Base-by-base conservation (phyloP, 2,888 invertebrate species). In the Agrilus biguttatus region DNA sequence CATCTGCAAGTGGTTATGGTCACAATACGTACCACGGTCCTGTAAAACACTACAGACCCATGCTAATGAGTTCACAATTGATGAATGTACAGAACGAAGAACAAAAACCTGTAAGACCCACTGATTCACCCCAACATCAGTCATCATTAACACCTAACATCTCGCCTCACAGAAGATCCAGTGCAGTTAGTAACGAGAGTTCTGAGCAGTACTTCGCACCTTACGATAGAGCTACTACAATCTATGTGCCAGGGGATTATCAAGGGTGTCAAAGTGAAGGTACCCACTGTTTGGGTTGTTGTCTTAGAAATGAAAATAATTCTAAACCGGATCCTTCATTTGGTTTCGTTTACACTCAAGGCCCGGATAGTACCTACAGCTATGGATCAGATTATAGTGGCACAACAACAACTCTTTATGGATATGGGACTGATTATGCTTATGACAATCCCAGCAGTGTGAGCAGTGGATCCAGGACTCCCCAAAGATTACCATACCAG, bases 21-120 rank as follows among this genome's bases (percentile, higher is more conserved):
- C 88, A 89, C 63, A 87, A 91, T 67, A 91, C 91, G 2, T 93
- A 90, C 69, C 92, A 91, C 65, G 92, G 89, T 0, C 87, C 86
- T 37, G 76, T 83, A 6, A 71, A 80, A 47, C 87, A 87, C 57
- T 74, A 78, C 55, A 73, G 86, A 7, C 76, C 81, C 5, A 70
- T 75, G 46, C 67, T 77, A 51, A 71, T 74, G 0, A 73, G 71
- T 3, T 70, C 70, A 1, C 73, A 75, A 51, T 55, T 69, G 21
- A 57, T 69, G 42, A 59, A 53, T 38, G 59, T 73, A 8, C 73
- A 72, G 55, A 59, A 69, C 14, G 73, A 73, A 41, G 77, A 76
- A 48, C 72, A 72, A 51, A 77, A 79, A 53, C 80, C 83, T 1
- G 65, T 83, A 39, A 69, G 83, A 43, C 83, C 83, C 64, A 80